Conservation (phyloP, 2,113 vertebrate species). For the Pandion haliaetus region DNA sequence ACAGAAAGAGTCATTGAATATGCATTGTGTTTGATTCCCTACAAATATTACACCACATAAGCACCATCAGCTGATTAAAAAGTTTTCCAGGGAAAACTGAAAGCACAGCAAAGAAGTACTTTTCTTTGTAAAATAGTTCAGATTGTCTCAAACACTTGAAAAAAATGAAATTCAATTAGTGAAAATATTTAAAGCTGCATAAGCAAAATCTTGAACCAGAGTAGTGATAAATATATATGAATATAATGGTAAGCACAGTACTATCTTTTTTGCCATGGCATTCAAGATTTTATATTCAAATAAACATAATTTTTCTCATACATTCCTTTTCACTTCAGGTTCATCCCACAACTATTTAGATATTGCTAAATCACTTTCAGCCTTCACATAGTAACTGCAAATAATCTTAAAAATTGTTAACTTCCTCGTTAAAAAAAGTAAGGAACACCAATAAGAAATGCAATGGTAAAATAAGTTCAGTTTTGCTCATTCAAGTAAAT, state of each 20-base stretch:
- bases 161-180: neutral
- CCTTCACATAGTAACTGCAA: neutral
- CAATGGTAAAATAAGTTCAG: neutral
- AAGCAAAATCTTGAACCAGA: neutral
- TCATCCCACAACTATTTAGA: neutral
- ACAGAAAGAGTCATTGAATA: neutral
- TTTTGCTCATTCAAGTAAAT: neutral
- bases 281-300: neutral
- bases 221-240: neutral
- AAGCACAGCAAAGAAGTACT: neutral
- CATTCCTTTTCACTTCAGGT: neutral
- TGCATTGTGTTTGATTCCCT: neutral
- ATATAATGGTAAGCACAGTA: neutral
- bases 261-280: neutral
- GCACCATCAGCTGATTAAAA: neutral
- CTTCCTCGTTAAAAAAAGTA: neutral
- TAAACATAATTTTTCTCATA: neutral
- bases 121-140: conserved; percentile 1
- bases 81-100: neutral
- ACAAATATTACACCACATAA: neutral
- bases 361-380: neutral
- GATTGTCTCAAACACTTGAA: neutral
- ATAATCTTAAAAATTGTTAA: neutral
- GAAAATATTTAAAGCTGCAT: conserved; percentile 10
- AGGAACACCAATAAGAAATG: neutral